These are phyloP conservation scores for Ormyrus rosae DNA, from an alignment of 2,888 invertebrate genomes.

Conservation along the genomic window DNA sequence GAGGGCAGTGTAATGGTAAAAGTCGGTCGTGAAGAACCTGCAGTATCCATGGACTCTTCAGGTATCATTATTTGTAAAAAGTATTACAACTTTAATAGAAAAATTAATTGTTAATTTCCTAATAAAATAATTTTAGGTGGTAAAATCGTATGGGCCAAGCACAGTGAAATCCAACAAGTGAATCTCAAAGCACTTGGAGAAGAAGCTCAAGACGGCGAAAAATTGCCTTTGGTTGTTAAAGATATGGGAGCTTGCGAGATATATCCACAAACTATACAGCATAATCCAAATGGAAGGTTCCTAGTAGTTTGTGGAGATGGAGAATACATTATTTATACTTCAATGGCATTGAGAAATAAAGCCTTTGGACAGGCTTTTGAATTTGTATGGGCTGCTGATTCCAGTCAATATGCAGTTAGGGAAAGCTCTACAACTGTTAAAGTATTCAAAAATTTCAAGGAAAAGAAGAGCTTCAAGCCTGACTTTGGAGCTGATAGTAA, in stretches of 20 bases:
- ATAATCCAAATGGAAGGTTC: constrained; percentile 97
- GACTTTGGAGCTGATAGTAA: constrained; percentile 96
- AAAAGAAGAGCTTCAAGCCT: constrained; percentile 95
- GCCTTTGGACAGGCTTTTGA: constrained; percentile 99
- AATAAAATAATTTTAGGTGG: constrained; percentile 80
- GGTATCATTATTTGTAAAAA: constrained; percentile 31
- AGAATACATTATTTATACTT: constrained; percentile 99
- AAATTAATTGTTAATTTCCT: too few relatives aligned
- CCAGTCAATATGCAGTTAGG: constrained; percentile 92
- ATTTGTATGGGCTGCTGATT: constrained; percentile 99
- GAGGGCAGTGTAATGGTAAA: constrained; percentile 97
- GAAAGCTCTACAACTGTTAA: constrained; percentile 94
- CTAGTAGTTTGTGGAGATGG: constrained; percentile 99
- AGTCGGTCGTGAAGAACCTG: constrained; percentile 98
- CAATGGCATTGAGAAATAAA: constrained; percentile 99
- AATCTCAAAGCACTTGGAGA: constrained; percentile 91
- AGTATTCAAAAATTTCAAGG: constrained; percentile 99
- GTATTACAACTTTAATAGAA: too few relatives aligned
- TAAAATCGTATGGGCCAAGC: constrained; percentile 99
- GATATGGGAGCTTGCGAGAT: constrained; percentile 99
- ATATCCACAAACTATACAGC: constrained; percentile 98
- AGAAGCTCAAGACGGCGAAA: constrained; percentile 77
- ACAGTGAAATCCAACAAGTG: constrained; percentile 98
- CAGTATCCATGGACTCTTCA: constrained; percentile 98
- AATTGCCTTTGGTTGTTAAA: constrained; percentile 93